Evolutionary conservation across 2,797 vertebrate species (phyloP).

Genomic region (Pithecia hirsuta): DNA sequence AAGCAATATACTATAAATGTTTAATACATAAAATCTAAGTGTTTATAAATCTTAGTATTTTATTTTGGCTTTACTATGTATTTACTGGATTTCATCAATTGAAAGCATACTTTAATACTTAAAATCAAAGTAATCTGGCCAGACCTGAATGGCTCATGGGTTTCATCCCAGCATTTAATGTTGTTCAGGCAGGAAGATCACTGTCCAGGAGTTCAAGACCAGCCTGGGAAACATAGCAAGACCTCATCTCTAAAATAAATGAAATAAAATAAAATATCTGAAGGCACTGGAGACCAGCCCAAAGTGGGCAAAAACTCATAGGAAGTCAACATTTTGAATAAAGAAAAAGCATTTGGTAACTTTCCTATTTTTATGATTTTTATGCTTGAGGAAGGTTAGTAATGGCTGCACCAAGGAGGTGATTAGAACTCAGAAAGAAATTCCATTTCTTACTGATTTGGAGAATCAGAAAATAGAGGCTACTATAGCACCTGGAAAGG

Average conservation of each 20-base stretch:
- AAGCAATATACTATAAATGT: not conserved
- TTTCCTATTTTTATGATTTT: conserved; percentile 29
- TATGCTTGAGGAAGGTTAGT: not conserved
- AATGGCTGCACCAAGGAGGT: not conserved
- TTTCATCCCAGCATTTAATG: not conserved
- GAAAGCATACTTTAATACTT: conserved; percentile 26
- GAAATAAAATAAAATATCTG: not conserved
- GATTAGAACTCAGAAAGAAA: conserved; percentile 40
- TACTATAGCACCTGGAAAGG: not conserved
- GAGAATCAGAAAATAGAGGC: conserved; percentile 33
- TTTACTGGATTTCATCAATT: not conserved
- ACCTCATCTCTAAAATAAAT: too few species aligned
- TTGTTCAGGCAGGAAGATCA: not conserved
- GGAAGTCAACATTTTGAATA: not conserved
- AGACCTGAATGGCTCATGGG: not conserved
- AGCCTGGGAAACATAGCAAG: too few species aligned
- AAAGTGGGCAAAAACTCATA: conserved; percentile 7
- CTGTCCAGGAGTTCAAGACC: not conserved
- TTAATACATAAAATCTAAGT: not conserved
- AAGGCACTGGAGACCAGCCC: not conserved
- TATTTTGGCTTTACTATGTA: too few species aligned
- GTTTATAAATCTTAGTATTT: not conserved
- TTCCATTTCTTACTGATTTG: not conserved
- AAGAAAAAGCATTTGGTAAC: not conserved
- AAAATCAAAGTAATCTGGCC: not conserved